phyloP scores from a whole-genome alignment of 1,140 invertebrate species.

The Listronotus bonariensis region DNA sequence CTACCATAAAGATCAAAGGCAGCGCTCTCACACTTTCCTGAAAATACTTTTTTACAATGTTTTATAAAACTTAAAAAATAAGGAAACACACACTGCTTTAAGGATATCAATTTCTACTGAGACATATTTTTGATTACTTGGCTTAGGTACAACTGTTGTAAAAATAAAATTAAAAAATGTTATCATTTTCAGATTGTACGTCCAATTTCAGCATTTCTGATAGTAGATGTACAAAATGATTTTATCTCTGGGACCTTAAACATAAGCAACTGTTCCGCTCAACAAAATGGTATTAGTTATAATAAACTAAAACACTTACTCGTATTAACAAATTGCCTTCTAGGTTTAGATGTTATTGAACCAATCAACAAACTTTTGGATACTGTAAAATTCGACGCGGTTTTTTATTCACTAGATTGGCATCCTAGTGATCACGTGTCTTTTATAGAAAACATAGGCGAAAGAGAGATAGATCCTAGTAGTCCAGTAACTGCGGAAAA shows the following conservation, averaged over 20 bases:
- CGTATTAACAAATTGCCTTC: not conserved
- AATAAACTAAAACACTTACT: not conserved
- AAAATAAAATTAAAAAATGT: not conserved
- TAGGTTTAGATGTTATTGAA: slow-evolving; percentile 77
- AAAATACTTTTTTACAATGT: no score
- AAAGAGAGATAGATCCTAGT: slow-evolving; percentile 69
- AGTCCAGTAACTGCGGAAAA: slow-evolving; percentile 73
- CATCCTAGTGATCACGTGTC: slow-evolving; percentile 96
- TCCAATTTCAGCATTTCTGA: slow-evolving; percentile 86
- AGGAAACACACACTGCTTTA: no score
- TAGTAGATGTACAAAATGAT: slow-evolving; percentile 98
- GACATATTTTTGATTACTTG: no score
- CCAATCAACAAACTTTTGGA: slow-evolving; percentile 90
- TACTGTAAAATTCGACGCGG: slow-evolving; percentile 82
- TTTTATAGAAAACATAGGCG: slow-evolving; percentile 89
- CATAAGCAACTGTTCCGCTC: slow-evolving; percentile 89
- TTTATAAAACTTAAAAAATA: no score
- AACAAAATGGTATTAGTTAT: slow-evolving; percentile 73
- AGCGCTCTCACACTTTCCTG: no score
- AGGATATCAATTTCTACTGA: no score
- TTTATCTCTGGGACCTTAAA: slow-evolving; percentile 95
- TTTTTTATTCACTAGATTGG: slow-evolving; percentile 98
- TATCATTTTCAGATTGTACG: slow-evolving; percentile 70
- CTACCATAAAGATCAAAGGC: no score
- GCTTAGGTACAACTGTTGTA: no score